A percentile compares a stretch with the other conserved stretches of the same genome.
These are phyloP conservation scores for Chelonus formosanus DNA, from an alignment of 2,888 invertebrate genomes.

Conservation along the genomic window DNA sequence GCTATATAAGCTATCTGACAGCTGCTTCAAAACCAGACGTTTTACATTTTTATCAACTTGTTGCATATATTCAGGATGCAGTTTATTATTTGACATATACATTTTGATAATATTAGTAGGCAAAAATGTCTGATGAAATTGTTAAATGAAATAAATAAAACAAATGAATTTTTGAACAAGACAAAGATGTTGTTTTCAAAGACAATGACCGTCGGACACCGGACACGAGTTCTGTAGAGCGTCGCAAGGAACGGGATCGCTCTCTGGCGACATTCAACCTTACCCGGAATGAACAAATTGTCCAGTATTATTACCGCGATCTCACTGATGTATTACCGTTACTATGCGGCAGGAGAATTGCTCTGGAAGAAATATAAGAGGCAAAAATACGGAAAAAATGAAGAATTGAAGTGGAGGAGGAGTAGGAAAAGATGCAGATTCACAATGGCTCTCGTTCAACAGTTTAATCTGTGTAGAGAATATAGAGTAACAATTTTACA, in stretches of 20 bases:
- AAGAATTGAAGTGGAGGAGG: slow-evolving; percentile 16
- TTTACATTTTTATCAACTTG: too few relatives aligned
- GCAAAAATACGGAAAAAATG: neutral
- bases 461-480: slow-evolving; percentile 10
- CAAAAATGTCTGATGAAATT: too few relatives aligned
- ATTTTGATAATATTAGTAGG: too few relatives aligned
- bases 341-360: slow-evolving; percentile 37
- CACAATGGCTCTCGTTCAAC: neutral
- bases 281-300: slow-evolving; percentile 44
- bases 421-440: neutral
- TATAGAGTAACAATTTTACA: neutral
- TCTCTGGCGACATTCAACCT: slow-evolving; percentile 38
- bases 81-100: too few relatives aligned
- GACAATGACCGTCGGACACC: slow-evolving; percentile 53
- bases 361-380: slow-evolving; percentile 21
- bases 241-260: slow-evolving; percentile 56
- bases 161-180: neutral
- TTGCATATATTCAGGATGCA: too few relatives aligned
- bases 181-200: slow-evolving; percentile 34
- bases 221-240: slow-evolving; percentile 56
- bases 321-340: slow-evolving; percentile 43
- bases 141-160: too few relatives aligned
- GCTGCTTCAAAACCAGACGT: too few relatives aligned
- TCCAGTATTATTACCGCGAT: slow-evolving; percentile 48
- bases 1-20: too few relatives aligned